A percentile compares a stretch with the other conserved stretches of the same genome.
Conservation (phyloP, 2,888 invertebrate genomes). For the Anoplius nigerrimus region DNA sequence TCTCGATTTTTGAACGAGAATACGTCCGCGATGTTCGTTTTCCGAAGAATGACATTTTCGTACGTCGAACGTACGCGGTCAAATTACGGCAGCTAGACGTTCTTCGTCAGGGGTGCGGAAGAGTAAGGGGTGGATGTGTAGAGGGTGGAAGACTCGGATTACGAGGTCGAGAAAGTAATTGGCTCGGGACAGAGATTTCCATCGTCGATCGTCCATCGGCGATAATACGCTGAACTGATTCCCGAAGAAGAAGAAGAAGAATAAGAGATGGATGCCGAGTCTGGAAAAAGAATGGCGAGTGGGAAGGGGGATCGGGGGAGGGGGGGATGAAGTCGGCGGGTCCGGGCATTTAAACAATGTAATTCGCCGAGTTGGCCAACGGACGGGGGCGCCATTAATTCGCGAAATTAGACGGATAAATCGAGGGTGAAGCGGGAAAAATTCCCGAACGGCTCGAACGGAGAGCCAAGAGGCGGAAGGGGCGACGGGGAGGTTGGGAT, state of each 20-base stretch:
- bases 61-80: too few relatives aligned
- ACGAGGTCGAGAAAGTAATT: constrained; percentile 17
- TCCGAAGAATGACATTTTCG: too few relatives aligned
- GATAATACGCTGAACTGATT: constrained; percentile 13
- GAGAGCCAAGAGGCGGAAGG: background rate
- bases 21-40: too few relatives aligned
- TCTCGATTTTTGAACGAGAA: too few relatives aligned
- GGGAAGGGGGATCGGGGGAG: background rate
- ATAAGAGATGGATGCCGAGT: background rate
- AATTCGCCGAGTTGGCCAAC: constrained; percentile 37
- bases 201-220: constrained; percentile 15
- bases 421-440: constrained; percentile 32
- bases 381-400: constrained; percentile 48
- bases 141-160: constrained; percentile 12
- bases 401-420: constrained; percentile 57
- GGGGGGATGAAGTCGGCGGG: background rate
- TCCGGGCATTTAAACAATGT: constrained; percentile 43
- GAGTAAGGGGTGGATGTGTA: too few relatives aligned
- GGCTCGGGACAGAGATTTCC: constrained; percentile 20
- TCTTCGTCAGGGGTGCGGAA: too few relatives aligned
- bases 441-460: background rate
- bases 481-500: too few relatives aligned
- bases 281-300: background rate
- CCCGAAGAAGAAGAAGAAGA: background rate
- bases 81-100: too few relatives aligned